Evolutionary conservation across 2,888 invertebrate species (phyloP).

Genomic region (Emmelina monodactyla): DNA sequence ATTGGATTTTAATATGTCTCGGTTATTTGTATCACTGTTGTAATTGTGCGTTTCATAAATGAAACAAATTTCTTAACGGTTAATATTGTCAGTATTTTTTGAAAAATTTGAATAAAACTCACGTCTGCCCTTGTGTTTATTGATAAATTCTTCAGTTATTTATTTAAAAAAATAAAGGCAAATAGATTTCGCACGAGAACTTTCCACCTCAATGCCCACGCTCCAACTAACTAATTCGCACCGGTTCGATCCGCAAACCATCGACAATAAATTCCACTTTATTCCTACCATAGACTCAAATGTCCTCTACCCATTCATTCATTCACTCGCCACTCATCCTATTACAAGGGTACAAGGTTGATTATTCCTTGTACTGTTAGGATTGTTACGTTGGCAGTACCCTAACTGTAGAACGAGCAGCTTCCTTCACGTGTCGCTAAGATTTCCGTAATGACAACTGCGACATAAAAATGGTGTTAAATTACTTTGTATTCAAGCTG

Average conservation of each 20-base stretch:
- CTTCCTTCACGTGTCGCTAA: conserved; percentile 7
- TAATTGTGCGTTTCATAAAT: too few relatives aligned
- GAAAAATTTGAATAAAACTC: not conserved
- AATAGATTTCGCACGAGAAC: not conserved
- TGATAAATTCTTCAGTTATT: not conserved
- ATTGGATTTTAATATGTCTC: too few relatives aligned
- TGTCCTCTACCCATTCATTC: not conserved
- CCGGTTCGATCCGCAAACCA: conserved; percentile 28
- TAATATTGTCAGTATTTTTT: not conserved
- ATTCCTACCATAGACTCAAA: conserved; percentile 14
- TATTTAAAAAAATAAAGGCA: not conserved
- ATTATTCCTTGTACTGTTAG: conserved; percentile 15
- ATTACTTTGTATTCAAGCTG: too few relatives aligned
- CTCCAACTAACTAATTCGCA: conserved; percentile 19
- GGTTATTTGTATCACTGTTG: too few relatives aligned
- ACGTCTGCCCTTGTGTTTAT: not conserved
- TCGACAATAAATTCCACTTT: conserved; percentile 36
- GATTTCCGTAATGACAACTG: conserved; percentile 4
- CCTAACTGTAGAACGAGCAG: conserved; percentile 2
- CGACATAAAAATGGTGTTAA: too few relatives aligned
- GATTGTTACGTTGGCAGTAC: not conserved
- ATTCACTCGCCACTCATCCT: conserved; percentile 14
- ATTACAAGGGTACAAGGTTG: conserved; percentile 19
- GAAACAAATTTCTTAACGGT: too few relatives aligned
- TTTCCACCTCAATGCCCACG: conserved; percentile 2